A percentile compares a stretch with the other conserved stretches of the same genome.
These are phyloP conservation scores for Typhlichthys eigenmanni DNA, from an alignment of 2,797 vertebrate genomes.

Conservation along the genomic window DNA sequence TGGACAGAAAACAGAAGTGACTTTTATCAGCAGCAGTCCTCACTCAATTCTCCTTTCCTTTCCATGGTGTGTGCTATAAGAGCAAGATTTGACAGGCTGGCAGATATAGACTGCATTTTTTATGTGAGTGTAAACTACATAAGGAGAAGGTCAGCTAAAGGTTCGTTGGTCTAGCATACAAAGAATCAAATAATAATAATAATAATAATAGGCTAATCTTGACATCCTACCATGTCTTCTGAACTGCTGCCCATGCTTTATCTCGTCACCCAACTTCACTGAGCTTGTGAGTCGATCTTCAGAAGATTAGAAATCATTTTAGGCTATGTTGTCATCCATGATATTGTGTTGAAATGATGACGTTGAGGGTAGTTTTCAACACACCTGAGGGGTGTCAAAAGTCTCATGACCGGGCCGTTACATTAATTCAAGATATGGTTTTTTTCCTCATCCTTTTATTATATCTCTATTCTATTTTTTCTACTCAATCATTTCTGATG, in stretches of 20 bases:
- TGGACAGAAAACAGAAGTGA: constrained; percentile 48
- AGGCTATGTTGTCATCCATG: too few species aligned
- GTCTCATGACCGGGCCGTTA: too few species aligned
- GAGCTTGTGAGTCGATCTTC: constrained; percentile 14
- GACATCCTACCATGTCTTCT: not conserved
- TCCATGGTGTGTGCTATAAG: constrained; percentile 13
- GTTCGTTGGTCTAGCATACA: not conserved
- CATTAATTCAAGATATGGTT: too few species aligned
- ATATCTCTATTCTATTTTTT: too few species aligned
- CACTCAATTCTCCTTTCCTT: constrained; percentile 13
- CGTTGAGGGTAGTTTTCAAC: too few species aligned
- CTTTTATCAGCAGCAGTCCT: constrained; percentile 57
- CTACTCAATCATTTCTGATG: too few species aligned
- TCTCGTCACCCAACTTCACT: constrained; percentile 10
- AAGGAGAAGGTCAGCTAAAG: constrained; percentile 11
- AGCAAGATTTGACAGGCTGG: not conserved
- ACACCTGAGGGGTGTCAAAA: too few species aligned
- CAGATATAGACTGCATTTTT: constrained; percentile 7
- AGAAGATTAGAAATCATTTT: too few species aligned
- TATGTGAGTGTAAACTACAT: not conserved
- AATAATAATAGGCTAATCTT: not conserved
- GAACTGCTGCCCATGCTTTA: not conserved
- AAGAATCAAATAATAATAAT: constrained; percentile 4
- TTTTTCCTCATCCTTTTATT: too few species aligned
- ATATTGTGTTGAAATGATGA: too few species aligned